These are phyloP conservation scores for Acrobasis repandana DNA, from an alignment of 2,888 invertebrate species.

Conservation along the genomic window DNA sequence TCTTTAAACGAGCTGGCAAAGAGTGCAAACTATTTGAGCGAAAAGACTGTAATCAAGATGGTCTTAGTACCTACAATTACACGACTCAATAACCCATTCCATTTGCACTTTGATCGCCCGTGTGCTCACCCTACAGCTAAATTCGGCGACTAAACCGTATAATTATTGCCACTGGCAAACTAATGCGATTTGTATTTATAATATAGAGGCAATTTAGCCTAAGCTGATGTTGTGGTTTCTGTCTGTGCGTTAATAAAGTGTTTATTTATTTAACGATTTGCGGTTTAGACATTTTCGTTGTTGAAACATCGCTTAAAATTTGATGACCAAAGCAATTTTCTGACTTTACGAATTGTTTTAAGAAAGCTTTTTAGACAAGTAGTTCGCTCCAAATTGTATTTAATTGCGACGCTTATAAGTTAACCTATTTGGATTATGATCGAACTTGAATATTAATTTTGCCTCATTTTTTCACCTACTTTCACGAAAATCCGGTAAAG, in stretches of 20 bases:
- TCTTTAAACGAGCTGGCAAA: no score
- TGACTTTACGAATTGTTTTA: neutral
- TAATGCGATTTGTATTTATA: constrained; percentile 64
- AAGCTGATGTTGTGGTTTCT: constrained; percentile 38
- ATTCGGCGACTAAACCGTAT: constrained; percentile 63
- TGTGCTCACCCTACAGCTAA: constrained; percentile 44
- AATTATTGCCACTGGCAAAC: constrained; percentile 68
- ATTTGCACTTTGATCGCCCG: neutral
- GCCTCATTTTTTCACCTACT: no score
- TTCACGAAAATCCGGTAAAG: no score
- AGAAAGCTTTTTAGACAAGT: no score
- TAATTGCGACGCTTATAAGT: no score
- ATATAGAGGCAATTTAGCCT: constrained; percentile 50
- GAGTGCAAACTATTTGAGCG: no score
- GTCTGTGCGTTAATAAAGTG: constrained; percentile 13
- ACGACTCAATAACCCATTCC: neutral
- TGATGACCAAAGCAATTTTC: neutral
- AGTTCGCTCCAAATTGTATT: no score
- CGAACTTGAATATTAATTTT: no score
- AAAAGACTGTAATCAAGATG: no score
- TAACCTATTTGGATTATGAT: no score
- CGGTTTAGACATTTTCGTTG: constrained; percentile 9
- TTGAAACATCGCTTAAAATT: neutral
- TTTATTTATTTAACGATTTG: constrained; percentile 8
- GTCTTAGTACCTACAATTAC: neutral